These are phyloP conservation scores for Herpetotheres cachinnans DNA, from an alignment of 2,113 vertebrate species.

Conservation along the genomic window DNA sequence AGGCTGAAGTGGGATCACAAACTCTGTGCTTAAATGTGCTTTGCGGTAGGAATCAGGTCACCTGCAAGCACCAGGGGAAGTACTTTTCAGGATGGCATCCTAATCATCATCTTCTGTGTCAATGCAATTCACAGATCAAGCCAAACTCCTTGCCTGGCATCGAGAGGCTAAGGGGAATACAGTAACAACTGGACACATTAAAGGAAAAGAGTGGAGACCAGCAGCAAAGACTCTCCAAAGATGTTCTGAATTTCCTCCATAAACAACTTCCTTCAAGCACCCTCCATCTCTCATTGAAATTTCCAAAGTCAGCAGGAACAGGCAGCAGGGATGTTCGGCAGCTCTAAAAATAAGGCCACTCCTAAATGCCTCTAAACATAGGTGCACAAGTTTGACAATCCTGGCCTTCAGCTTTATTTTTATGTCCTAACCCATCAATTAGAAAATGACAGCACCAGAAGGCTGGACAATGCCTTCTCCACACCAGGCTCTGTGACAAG, in stretches of 20 bases:
- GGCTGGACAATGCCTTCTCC: neutral
- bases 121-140: neutral
- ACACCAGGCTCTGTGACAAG: neutral
- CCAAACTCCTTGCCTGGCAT: neutral
- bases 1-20: neutral
- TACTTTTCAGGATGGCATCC: neutral
- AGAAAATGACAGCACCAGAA: conserved; percentile 2
- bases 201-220: neutral
- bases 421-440: neutral
- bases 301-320: conserved; percentile 38
- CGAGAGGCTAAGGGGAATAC: accelerated
- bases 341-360: conserved; percentile 41
- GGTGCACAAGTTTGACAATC: neutral
- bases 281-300: conserved; percentile 51
- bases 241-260: neutral
- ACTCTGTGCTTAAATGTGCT: neutral
- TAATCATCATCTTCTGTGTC: neutral
- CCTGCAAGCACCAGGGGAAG: neutral
- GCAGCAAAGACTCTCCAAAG: neutral
- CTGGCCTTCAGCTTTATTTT: conserved; percentile 39
- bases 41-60: neutral
- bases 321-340: neutral
- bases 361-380: neutral
- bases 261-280: neutral
- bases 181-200: accelerated